Evolutionary conservation across 2,888 invertebrate genomes (phyloP), one percentile per base, ranked within the genome.

Genomic region (Ophraella communa): DNA sequence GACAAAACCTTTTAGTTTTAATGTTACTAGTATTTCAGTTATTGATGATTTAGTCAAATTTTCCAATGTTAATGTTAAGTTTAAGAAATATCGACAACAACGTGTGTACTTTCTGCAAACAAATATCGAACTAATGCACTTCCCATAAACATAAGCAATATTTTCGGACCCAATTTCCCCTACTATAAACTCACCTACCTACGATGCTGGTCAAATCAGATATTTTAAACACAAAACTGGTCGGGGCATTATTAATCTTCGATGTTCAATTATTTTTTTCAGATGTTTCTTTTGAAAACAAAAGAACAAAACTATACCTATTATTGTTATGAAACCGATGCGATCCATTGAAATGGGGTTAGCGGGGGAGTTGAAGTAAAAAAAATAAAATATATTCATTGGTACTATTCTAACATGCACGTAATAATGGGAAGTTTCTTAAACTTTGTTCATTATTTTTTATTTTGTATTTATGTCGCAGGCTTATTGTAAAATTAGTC

Each of bases 191-290:
- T 66, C 33, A 45, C 42, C 55, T 56, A 49, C 55, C 56, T 62
- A 61, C 65, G 61, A 54, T 53, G 63, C 68, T 51, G 65, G 60
- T 57, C 67, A 60, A 76, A 76, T 75, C 74, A 76, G 76, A 76
- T 74, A 76, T 76, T 76, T 76, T 75, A 74, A 72, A 69, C 69
- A 67, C 62, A 70, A 73, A 75, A 75, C 74, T 73, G 73, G 75
- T 73, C 71, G 69, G 72, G 67, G 70, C 74, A 72, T 76, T 76
- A 74, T 76, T 74, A 76, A 74, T 76, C 69, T 71, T 74, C 72
- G 74, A 76, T 73, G 74, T 75, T 74, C 76, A 76, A 77, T 77
- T 77, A 77, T 77, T 75, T 77, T 27, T 76, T 77, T 74, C 73
- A 71, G 75, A 74, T 74, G 74, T 76, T 77, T 75, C 74, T 74